These are phyloP conservation scores for Castor canadensis DNA, from an alignment of 2,113 vertebrate species.

Conservation along the genomic window DNA sequence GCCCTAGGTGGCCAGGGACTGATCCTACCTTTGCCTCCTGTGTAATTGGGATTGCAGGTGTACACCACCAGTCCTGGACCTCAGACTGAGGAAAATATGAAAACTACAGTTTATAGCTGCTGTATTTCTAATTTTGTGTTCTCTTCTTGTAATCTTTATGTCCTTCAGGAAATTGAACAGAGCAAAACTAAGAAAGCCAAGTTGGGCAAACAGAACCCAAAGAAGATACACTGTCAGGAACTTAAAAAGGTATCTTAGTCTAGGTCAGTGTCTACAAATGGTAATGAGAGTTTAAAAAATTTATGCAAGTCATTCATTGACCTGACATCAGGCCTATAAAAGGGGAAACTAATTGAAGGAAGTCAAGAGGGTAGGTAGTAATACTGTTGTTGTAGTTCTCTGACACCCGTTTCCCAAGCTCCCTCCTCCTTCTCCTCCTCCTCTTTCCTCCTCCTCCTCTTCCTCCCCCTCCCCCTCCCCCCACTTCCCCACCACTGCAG, in stretches of 20 bases:
- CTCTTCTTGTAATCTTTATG: constrained; percentile 31
- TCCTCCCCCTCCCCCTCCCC: no score
- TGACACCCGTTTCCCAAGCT: not conserved
- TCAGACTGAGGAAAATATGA: not conserved
- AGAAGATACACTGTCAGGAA: constrained; percentile 88
- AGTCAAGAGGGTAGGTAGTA: not conserved
- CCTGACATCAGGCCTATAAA: not conserved
- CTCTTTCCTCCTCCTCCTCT: no score
- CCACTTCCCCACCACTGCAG: no score
- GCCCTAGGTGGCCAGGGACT: no score
- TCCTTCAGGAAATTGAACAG: constrained; percentile 82
- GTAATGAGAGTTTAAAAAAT: constrained; percentile 25
- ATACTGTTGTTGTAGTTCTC: not conserved
- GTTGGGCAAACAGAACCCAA: constrained; percentile 83
- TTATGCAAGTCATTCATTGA: not conserved
- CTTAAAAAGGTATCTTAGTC: constrained; percentile 89
- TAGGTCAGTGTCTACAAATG: constrained; percentile 63
- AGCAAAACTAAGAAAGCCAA: constrained; percentile 73
- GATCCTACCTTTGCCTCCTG: no score
- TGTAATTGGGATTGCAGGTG: no score
- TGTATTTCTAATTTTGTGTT: not conserved
- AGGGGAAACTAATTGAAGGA: not conserved
- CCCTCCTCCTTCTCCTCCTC: no score
- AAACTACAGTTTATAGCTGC: not conserved
- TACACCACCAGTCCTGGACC: no score